Base-by-base conservation (phyloP, 2,113 vertebrate species). In the Macquaria ambigua region DNA sequence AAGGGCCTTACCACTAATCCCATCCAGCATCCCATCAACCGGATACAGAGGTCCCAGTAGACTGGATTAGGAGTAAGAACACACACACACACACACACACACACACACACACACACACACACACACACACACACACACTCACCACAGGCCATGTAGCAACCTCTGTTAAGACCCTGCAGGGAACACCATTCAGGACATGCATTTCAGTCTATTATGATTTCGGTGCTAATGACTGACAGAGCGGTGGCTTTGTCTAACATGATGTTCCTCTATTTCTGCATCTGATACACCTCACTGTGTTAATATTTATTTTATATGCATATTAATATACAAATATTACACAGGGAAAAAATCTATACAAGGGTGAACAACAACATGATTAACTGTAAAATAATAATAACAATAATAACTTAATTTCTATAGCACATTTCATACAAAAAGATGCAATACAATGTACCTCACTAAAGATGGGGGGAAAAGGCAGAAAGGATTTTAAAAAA, bases 1-100 rank as follows among this genome's bases (percentile, higher is more conserved):
- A 81, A 80, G 41, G 81, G 76, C 46, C 53, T 77, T 68, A 87
- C 64, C 56, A 61, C 72, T 77, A 85, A 82, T 87, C 83, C 77
- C 75, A 82, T 87, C 68, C 85, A 86, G 78, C 74, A 79, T 90
- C 79, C 87, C 80, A 86, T 86, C 84, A 77, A 72, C 77, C 62
- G 84, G 84, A 91, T 87, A 84, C 82, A 82, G 73, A 66, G 50
- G 67, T 80, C 89, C 87, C 85, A 59, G 77, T 72, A 82, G 90
- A 83, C 58, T 25, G 85, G 85, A 91, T 89, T 90, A 92, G 69
- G 43, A 84, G 77, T 20, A 34, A 41, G 41, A 77, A 86, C 37
- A 85, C 87, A 79, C 77, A 70, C 75, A 62, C 16, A 34, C 39
- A 69, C 74, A 48, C 37, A 85, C 88, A 79, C 77, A 71, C 75